A percentile compares a stretch with the other conserved stretches of the same genome.
Evolutionary conservation across 2,888 invertebrate genomes (phyloP).

Genomic region (Hirtodrosophila histrioides): DNA sequence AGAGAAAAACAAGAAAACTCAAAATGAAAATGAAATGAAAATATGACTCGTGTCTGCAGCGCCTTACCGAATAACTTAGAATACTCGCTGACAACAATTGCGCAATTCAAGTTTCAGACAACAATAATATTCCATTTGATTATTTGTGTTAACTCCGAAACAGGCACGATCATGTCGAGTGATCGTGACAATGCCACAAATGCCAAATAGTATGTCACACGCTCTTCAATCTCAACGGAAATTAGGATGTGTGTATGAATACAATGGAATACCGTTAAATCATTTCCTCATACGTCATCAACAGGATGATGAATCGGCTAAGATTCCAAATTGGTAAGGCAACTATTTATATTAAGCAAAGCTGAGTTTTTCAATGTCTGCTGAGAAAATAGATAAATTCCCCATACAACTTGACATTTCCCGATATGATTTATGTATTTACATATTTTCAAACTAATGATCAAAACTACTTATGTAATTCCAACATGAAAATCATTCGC

Average conservation of each 20-base stretch:
- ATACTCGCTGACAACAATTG: constrained; percentile 19
- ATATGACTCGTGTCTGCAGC: constrained; percentile 26
- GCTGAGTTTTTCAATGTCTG: no score
- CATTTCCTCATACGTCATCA: constrained; percentile 37
- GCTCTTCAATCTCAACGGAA: constrained; percentile 31
- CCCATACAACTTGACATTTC: no score
- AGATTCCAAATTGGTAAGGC: constrained; percentile 8
- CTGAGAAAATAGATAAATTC: no score
- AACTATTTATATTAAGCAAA: no score
- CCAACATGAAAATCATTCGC: no score
- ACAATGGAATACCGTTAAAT: constrained; percentile 9
- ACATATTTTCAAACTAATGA: no score
- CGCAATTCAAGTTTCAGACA: constrained; percentile 26
- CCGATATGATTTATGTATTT: no score
- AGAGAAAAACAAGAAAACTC: constrained; percentile 20
- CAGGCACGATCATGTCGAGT: constrained; percentile 54
- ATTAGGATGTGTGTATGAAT: constrained; percentile 32
- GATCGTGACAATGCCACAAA: constrained; percentile 62
- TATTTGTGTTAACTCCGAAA: constrained; percentile 21
- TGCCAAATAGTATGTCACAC: constrained; percentile 23
- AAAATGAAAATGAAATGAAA: constrained; percentile 25
- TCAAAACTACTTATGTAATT: no score
- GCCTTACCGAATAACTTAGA: constrained; percentile 21
- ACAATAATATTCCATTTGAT: constrained; percentile 18
- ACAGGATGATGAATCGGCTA: neutral